Base-by-base conservation (phyloP, 2,797 vertebrate species). In the Mus spretus region DNA sequence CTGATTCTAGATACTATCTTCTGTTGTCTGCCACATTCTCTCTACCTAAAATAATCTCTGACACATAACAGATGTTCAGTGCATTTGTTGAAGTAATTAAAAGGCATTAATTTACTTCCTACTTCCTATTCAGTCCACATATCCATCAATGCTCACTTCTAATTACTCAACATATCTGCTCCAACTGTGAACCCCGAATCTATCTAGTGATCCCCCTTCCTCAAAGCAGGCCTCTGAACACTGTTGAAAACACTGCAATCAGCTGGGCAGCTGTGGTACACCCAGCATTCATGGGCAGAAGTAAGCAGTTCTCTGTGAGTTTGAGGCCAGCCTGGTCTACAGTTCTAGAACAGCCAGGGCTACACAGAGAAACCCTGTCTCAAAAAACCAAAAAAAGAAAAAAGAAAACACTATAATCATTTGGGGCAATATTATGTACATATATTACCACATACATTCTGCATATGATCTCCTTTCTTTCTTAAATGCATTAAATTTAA, bases 21-120 rank as follows among this genome's bases (percentile, higher is more conserved):
- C 34, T 93, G 37, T 81, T 65, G 44, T 82, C 80, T 95, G 40
- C 22, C 77, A 82, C 37, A 40, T 50, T 34, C 55, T 37, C 3
- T n/a, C n/a, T n/a, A 74, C 65, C 77, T 77, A 77, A 67, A 86
- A 74, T 34, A 78, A 50, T 40, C 57, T 70, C 91, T 90, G 75
- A 74, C 70, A 80, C 37, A 15, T 0, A 79, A 47, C 37, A 82
- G 47, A 75, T 44, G 37, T 22, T 90, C 78, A 44, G 6, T 11
- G 17, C 26, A 88, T 72, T 19, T 74, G 44, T 0, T 87, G 47
- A 8, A 88, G 40, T 20, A 84, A 93, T 37, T 47, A 37, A 70
- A 59, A 59, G 77, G 57, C 28, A 44, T 47, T 84, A 28, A 26
- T 80, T 81, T 80, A 77, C 50, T 88, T 93, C 55, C 55, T 63